phyloP scores from a whole-genome alignment of 2,797 vertebrate genomes.

The Meda fulgida region DNA sequence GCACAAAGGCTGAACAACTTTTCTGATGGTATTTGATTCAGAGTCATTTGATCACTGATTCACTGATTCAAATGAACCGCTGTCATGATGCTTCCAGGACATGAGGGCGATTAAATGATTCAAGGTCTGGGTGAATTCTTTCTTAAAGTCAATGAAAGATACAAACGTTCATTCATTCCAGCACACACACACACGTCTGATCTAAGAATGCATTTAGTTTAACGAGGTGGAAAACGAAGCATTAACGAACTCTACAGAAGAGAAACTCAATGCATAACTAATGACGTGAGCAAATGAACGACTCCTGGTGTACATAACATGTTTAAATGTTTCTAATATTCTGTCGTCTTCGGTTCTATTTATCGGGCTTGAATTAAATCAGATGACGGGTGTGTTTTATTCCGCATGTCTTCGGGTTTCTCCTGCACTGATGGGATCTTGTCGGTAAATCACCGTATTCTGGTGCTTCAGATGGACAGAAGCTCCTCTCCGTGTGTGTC shows the following conservation, averaged over 20 bases:
- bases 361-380: slow-evolving; percentile 68
- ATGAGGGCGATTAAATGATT: background rate
- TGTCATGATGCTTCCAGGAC: background rate
- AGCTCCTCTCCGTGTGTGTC: background rate
- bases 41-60: background rate
- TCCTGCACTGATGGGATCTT: background rate
- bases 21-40: background rate
- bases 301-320: slow-evolving; percentile 72
- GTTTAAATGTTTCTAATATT: slow-evolving; percentile 69
- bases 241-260: background rate
- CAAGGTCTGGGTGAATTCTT: background rate
- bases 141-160: background rate
- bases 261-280: slow-evolving; percentile 58
- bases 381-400: slow-evolving; percentile 53
- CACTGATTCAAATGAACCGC: background rate
- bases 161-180: background rate
- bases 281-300: slow-evolving; percentile 61
- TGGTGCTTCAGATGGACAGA: slow-evolving; percentile 1
- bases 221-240: background rate
- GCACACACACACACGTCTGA: background rate
- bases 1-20: background rate
- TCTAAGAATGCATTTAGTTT: background rate
- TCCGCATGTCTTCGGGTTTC: background rate
- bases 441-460: background rate
- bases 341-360: slow-evolving; percentile 69